A percentile compares a stretch with the other conserved stretches of the same genome.
These are phyloP conservation scores for Himalopsyche japonica DNA, from an alignment of 2,888 invertebrate species.

Conservation along the genomic window DNA sequence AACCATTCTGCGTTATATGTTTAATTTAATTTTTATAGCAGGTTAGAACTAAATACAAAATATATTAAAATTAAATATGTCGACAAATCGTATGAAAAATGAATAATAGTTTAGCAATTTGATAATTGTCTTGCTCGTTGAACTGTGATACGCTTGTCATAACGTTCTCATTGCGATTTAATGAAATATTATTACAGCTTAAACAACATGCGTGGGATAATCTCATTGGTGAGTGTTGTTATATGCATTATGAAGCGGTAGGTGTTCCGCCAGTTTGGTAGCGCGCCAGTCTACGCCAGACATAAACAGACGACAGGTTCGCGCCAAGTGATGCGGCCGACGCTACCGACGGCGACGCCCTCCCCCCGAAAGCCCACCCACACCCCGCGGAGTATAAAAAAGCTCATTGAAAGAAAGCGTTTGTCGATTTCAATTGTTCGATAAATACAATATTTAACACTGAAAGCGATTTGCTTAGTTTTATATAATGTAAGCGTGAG, in stretches of 20 bases:
- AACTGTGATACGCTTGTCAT: too few species aligned
- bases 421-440: neutral
- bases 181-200: neutral
- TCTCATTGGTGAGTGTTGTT: neutral
- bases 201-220: neutral
- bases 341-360: neutral
- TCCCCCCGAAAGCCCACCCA: neutral
- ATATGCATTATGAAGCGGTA: neutral
- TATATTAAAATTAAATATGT: too few species aligned
- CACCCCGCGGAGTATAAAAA: neutral
- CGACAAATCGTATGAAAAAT: too few species aligned
- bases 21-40: too few species aligned
- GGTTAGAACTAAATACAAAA: too few species aligned
- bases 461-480: too few species aligned
- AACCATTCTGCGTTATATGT: too few species aligned
- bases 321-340: slow-evolving; percentile 6
- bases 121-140: too few species aligned
- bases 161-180: too few species aligned
- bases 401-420: neutral
- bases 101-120: too few species aligned
- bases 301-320: slow-evolving; percentile 14
- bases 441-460: too few species aligned
- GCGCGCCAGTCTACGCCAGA: slow-evolving; percentile 10
- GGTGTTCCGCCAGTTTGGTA: slow-evolving; percentile 12
- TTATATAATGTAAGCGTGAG: too few species aligned